Evolutionary conservation across 2,797 vertebrate species (phyloP), one percentile per base, ranked within the genome.

Genomic region (Semotilus atromaculatus): DNA sequence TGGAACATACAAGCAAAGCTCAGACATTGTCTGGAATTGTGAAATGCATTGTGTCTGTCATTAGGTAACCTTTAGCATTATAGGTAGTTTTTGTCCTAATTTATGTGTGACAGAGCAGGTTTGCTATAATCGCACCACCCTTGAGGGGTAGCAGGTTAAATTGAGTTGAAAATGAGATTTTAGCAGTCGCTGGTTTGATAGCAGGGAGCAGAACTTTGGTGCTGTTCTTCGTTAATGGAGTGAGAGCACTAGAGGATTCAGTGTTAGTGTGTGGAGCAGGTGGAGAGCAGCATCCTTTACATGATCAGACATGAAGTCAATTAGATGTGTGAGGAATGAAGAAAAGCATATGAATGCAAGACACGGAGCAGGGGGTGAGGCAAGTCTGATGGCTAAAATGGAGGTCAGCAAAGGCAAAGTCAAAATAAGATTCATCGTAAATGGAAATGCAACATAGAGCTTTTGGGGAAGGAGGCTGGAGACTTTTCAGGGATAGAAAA

Each of bases 141-240:
- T 86, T n/a, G 91, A 94, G 94, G 90, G 87, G 88, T 90, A 88
- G 91, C 92, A 93, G 94, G 95, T 96, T 96, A 96, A 96, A 95
- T 95, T 94, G 95, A 95, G 94, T 95, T 95, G 95, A 95, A 96
- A 96, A 96, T 96, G 91, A 95, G 94, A 94, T 95, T 95, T 95
- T 94, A 95, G 93, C 95, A 93, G 94, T 93, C 91, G 89, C 92
- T 91, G 91, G 92, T 92, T 92, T 94, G 95, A 94, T 96, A 94
- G 94, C 92, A 34, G 94, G 92, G 90, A 93, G 93, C 93, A 94
- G 93, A 94, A 94, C 92, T 92, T 91, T 92, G 91, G 92, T 94
- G 87, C 90, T 94, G 93, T 93, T 94, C 94, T 93, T 92, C 90
- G 95, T 96, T 96, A 96, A 96, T 96, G 94, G 95, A 95, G 95